phyloP scores from a whole-genome alignment of 2,888 invertebrate species.

The Agapetus fuscipes region DNA sequence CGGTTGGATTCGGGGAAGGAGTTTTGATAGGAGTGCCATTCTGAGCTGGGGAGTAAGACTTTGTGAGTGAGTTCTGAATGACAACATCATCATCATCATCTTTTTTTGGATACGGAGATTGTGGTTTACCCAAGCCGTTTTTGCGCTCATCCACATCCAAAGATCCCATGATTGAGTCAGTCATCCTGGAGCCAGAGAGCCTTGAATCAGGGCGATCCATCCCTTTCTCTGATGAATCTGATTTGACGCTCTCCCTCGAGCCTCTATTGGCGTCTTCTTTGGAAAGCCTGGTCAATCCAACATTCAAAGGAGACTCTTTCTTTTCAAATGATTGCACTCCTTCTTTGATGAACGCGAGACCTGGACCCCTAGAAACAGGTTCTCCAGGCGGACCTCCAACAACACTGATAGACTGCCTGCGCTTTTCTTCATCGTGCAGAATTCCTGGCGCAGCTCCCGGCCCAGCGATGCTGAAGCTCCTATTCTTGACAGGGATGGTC shows the following conservation, averaged over 20 bases:
- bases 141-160: constrained; percentile 27
- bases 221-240: constrained; percentile 29
- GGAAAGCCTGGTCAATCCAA: constrained; percentile 15
- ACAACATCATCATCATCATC: constrained; percentile 40
- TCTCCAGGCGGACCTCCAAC: constrained; percentile 39
- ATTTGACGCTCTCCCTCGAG: constrained; percentile 37
- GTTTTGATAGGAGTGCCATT: constrained; percentile 14
- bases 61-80: constrained; percentile 29
- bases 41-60: constrained; percentile 9
- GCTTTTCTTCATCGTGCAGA: constrained; percentile 40
- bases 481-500: constrained; percentile 39
- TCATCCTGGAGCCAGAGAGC: constrained; percentile 40
- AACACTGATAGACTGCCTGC: constrained; percentile 42
- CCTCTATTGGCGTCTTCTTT: constrained; percentile 35
- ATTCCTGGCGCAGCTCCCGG: constrained; percentile 35
- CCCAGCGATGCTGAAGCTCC: constrained; percentile 46
- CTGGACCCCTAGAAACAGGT: constrained; percentile 33
- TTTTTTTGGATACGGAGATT: constrained; percentile 29
- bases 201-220: constrained; percentile 39
- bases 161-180: constrained; percentile 41
- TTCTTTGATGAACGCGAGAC: constrained; percentile 41
- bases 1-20: constrained; percentile 6
- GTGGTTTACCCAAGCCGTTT: constrained; percentile 13
- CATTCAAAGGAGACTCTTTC: constrained; percentile 28
- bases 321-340: constrained; percentile 26